Evolutionary conservation across 2,113 vertebrate genomes (phyloP), one percentile per base, ranked within the genome.

Genomic region (Gymnarchus niloticus): DNA sequence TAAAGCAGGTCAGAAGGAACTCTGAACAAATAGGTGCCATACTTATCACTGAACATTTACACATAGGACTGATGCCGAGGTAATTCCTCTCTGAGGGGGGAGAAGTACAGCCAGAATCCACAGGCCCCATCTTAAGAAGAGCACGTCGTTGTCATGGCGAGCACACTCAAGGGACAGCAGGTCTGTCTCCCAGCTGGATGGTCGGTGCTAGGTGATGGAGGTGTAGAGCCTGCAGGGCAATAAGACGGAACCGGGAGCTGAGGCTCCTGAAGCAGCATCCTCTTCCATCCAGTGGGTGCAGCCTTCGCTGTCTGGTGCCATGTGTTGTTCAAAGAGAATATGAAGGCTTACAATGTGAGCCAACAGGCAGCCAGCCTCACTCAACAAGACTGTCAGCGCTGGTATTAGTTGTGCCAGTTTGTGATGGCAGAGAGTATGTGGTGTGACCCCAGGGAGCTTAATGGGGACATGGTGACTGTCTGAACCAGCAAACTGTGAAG

Each of bases 301-400:
- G 14, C 28, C 61, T 37, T 19, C 10, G 28, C 19, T 69, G 14
- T 69, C 12, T 2, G 28, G 28, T 3, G 12, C 2, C 12, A 17
- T 65, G 61, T 65, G 37, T 65, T 12, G 4, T 69, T 12, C 61
- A 37, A 69, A 69, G 28, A 33, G 28, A 69, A 69, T 69, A 37
- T 4, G 6, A 14, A 69, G 28, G 61, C 28, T 37, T 37, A 33
- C 61, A 17, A 17, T 6, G 61, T 33, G 14, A 37, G 37, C n/a
- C 25, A 37, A 37, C 28, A 9, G 2, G 61, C 93, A 93, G 93
- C 91, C 89, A 92, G 91, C 89, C 81, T 49, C 54, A 84, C 86
- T 78, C 85, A 88, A 91, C 90, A 90, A 91, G 91, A 90, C 90
- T 92, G 91, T 92, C 92, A 92, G 89, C 90, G 89, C 86, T 33